Base-by-base conservation (phyloP, 2,113 vertebrate species). In the Scomber colias region DNA sequence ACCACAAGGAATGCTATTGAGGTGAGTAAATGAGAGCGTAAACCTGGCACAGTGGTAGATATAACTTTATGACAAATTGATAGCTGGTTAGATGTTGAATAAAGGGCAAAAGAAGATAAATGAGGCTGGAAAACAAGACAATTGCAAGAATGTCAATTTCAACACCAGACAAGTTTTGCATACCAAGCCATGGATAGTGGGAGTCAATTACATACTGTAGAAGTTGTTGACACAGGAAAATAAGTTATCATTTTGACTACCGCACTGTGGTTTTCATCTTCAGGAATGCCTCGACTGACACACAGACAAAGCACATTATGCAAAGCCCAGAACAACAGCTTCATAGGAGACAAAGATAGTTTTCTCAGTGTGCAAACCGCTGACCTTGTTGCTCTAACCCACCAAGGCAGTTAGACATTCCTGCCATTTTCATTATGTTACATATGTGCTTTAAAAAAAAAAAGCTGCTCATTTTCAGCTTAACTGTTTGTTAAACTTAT, bases 321-420 rank as follows among this genome's bases (percentile, higher is more conserved):
- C 62, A 85, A 77, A 77, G 62, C 68, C 59, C 63, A 73, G 82
- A 88, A 89, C 75, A 90, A 75, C 76, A 60, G 55, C 75, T 75
- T 54, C 31, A 44, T 31, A 45, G 46, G 31, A 81, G 72, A 80
- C 65, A 81, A 72, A 75, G 60, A 75, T 63, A 68, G 66, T 51
- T 59, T 51, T 62, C 75, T 63, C 9, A 4, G 59, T 48, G 67
- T 31, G 31, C 9, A 12, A 71, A 56, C 16, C 11, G 27, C 59
- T 79, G 87, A 86, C 85, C 86, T 84, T 75, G 75, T 54, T 63
- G 54, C 60, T 84, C 64, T 49, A 40, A 59, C n/a, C 64, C 19
- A 44, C 85, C 70, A 27, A 56, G 72, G 63, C 79, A 89, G 89
- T 90, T 75, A 86, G 71, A 80, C 88, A 87, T 87, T 89, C 77